A percentile compares a stretch with the other conserved stretches of the same genome.
These are phyloP conservation scores for Tachyglossus aculeatus DNA, from an alignment of 2,797 vertebrate genomes.

Conservation along the genomic window DNA sequence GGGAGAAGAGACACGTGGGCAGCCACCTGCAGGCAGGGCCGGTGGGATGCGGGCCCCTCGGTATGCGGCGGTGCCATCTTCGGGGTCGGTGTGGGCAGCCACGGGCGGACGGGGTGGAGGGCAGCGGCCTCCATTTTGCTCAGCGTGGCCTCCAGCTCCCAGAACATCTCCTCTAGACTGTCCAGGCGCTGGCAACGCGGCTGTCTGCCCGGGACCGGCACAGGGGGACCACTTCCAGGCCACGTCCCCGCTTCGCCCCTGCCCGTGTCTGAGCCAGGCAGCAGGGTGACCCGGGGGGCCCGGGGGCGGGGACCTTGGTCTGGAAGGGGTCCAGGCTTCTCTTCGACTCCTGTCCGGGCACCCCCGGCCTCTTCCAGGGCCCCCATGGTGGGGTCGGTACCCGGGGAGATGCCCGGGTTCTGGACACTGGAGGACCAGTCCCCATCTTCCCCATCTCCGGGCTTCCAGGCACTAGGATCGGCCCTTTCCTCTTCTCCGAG, in stretches of 20 bases:
- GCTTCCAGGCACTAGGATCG: no score
- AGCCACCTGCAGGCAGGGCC: conserved; percentile 45
- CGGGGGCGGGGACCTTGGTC: no score
- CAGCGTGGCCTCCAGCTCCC: conserved; percentile 88
- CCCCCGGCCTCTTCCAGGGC: conserved; percentile 26
- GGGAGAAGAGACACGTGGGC: neutral
- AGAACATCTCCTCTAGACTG: conserved; percentile 92
- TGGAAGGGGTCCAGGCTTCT: accelerated
- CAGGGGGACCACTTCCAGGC: neutral
- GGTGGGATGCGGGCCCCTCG: neutral
- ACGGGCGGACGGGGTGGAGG: neutral
- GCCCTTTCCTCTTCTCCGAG: conserved; percentile 23
- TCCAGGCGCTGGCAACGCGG: conserved; percentile 77
- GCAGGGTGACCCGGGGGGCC: no score
- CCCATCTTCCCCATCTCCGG: conserved; percentile 15
- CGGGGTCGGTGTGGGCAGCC: accelerated
- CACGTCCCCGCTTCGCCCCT: no score
- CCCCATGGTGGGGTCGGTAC: conserved; percentile 29
- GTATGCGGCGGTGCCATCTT: accelerated
- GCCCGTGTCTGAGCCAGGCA: conserved; percentile 4
- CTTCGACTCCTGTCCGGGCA: conserved; percentile 37
- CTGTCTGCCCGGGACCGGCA: neutral
- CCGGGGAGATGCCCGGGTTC: neutral
- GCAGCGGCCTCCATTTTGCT: conserved; percentile 72
- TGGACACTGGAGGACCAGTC: neutral